These are phyloP conservation scores for Drosophila peninsularis DNA, from an alignment of 2,888 invertebrate genomes.

Conservation along the genomic window DNA sequence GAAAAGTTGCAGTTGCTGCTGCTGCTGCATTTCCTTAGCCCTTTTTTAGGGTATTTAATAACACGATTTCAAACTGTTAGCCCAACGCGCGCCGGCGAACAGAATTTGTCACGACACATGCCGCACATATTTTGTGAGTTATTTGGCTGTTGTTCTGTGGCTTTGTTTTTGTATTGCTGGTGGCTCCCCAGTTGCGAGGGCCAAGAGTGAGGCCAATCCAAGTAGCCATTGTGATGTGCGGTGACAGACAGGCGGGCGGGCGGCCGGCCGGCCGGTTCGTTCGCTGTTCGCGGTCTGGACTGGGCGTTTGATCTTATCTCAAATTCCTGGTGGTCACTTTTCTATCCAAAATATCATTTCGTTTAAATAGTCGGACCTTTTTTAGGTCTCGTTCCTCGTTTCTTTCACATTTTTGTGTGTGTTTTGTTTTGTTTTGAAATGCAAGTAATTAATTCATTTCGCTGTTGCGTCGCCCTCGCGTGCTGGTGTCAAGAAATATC, in stretches of 20 bases:
- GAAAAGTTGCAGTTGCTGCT: constrained; percentile 31
- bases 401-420: constrained; percentile 33
- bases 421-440: constrained; percentile 78
- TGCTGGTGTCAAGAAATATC: constrained; percentile 85
- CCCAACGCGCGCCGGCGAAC: constrained; percentile 67
- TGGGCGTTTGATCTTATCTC: constrained; percentile 79
- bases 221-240: constrained; percentile 65
- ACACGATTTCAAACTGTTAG: constrained; percentile 80
- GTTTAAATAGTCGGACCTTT: constrained; percentile 76
- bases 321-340: constrained; percentile 82
- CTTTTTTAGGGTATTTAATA: constrained; percentile 67
- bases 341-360: constrained; percentile 82
- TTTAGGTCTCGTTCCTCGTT: constrained; percentile 25
- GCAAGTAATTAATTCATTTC: constrained; percentile 83
- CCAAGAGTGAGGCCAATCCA: constrained; percentile 41
- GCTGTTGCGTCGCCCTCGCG: constrained; percentile 73
- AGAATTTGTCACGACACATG: constrained; percentile 83
- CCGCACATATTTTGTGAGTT: constrained; percentile 46
- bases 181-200: constrained; percentile 21
- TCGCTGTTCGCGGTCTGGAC: constrained; percentile 33
- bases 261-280: constrained; percentile 21
- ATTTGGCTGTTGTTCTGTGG: constrained; percentile 2
- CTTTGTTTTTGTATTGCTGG: constrained; percentile 16
- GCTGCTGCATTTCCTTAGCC: constrained; percentile 2
- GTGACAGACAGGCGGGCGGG: constrained; percentile 77